phyloP scores from a whole-genome alignment of 2,888 invertebrate species.

The Folsomia candida region DNA sequence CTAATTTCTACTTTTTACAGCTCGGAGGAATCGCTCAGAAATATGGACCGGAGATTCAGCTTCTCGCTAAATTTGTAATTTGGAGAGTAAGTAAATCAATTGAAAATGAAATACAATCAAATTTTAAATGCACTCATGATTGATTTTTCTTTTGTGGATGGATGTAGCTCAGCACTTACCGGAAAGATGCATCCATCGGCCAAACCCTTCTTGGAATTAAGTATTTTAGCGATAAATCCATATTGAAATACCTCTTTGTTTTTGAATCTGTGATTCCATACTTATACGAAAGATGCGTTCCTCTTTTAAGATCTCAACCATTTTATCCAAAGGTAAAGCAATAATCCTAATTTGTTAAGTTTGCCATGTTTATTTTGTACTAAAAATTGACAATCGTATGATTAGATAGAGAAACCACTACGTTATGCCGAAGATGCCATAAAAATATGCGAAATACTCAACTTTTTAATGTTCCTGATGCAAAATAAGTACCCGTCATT shows the following conservation, averaged over 20 bases:
- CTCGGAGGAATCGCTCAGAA: conserved; percentile 15
- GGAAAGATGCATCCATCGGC: conserved; percentile 25
- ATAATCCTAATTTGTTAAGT: too few relatives aligned
- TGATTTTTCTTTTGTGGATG: conserved; percentile 6
- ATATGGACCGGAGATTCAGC: conserved; percentile 37
- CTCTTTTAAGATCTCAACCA: neutral
- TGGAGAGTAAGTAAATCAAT: conserved; percentile 37
- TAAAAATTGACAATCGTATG: neutral
- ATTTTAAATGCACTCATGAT: neutral
- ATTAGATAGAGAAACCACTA: conserved; percentile 26
- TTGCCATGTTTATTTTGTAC: neutral
- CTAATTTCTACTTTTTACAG: conserved; percentile 3
- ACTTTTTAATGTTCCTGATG: conserved; percentile 42
- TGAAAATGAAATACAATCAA: neutral
- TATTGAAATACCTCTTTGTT: conserved; percentile 27
- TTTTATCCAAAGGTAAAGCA: neutral
- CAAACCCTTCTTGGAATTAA: conserved; percentile 38
- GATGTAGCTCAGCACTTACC: conserved; percentile 19
- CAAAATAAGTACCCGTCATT: conserved; percentile 44
- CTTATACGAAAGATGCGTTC: conserved; percentile 22
- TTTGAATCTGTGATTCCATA: conserved; percentile 37
- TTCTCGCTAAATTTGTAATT: conserved; percentile 34
- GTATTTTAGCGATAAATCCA: conserved; percentile 19
- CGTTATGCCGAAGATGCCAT: conserved; percentile 11
- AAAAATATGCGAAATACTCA: conserved; percentile 26